Percentiles rank a stretch among this genome's conserved stretches.
Evolutionary conservation across 2,797 vertebrate species (phyloP).

Genomic region (Ceyx erithaca): DNA sequence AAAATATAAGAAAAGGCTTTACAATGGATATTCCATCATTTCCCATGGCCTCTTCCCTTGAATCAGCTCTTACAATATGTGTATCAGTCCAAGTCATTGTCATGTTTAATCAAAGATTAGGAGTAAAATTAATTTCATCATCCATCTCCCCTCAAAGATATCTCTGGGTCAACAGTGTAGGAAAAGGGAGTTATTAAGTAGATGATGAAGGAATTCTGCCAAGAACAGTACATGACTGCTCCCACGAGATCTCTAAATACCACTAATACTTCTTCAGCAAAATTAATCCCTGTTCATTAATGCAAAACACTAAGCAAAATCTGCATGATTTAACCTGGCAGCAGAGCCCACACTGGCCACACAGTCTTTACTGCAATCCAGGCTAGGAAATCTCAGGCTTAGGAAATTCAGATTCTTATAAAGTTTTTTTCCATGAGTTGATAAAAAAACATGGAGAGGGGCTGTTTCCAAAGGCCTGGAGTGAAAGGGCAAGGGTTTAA

Average conservation of each 20-base stretch:
- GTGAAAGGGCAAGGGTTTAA: too few relatives aligned
- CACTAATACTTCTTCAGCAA: constrained; percentile 27
- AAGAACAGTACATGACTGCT: constrained; percentile 31
- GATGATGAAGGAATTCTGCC: constrained; percentile 41
- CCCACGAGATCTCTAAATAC: constrained; percentile 40
- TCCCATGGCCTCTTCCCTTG: not conserved
- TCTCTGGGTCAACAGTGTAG: constrained; percentile 46
- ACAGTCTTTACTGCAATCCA: not conserved
- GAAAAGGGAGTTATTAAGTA: constrained; percentile 57
- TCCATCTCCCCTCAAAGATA: constrained; percentile 12
- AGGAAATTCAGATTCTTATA: not conserved
- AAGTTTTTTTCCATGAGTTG: not conserved
- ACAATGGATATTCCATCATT: not conserved
- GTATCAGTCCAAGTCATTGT: not conserved
- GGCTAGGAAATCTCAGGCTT: not conserved
- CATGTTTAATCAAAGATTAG: constrained; percentile 38
- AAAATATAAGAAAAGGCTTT: not conserved
- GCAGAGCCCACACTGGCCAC: not conserved
- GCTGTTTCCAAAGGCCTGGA: too few relatives aligned
- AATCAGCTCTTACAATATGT: not conserved
- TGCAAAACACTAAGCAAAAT: constrained; percentile 2
- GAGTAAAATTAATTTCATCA: constrained; percentile 41
- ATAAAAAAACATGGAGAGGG: too few relatives aligned
- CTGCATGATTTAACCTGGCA: not conserved
- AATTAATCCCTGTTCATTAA: constrained; percentile 54